Evolutionary conservation across 2,113 vertebrate genomes (phyloP).

Genomic region (Mola mola): DNA sequence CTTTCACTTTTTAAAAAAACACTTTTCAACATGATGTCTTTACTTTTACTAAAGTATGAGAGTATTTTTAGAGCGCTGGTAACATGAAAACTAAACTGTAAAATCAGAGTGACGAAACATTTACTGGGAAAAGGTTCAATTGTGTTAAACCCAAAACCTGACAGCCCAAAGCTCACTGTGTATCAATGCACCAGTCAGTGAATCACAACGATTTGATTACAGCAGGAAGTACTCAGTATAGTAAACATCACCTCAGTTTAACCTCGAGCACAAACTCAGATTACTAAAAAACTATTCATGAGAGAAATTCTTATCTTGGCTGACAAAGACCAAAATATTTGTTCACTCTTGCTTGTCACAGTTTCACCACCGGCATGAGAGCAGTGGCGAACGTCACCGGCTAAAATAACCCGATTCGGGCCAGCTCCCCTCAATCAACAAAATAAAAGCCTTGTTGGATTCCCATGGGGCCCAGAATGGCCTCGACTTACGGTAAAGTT

Average conservation of each 20-base stretch:
- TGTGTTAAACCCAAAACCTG: not conserved
- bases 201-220: constrained; percentile 4
- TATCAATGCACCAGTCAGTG: not conserved
- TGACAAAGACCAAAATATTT: constrained; percentile 56
- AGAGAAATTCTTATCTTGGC: constrained; percentile 42
- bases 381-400: constrained; percentile 22
- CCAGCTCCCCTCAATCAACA: constrained; percentile 48
- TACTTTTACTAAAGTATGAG: no score
- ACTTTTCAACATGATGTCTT: no score
- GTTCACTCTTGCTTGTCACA: constrained; percentile 56
- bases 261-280: constrained; percentile 29
- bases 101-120: not conserved
- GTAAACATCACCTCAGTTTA: constrained; percentile 25
- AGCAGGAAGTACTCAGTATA: not conserved
- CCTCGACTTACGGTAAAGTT: constrained; percentile 41
- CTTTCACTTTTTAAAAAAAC: no score
- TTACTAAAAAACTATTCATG: constrained; percentile 22
- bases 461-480: constrained; percentile 35
- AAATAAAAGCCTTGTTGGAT: constrained; percentile 51
- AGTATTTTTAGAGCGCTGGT: no score
- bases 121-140: not conserved
- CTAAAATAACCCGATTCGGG: constrained; percentile 57
- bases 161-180: not conserved
- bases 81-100: not conserved
- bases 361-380: constrained; percentile 57